phyloP scores from a whole-genome alignment of 2,888 invertebrate species.

The Andrena trimmerana region DNA sequence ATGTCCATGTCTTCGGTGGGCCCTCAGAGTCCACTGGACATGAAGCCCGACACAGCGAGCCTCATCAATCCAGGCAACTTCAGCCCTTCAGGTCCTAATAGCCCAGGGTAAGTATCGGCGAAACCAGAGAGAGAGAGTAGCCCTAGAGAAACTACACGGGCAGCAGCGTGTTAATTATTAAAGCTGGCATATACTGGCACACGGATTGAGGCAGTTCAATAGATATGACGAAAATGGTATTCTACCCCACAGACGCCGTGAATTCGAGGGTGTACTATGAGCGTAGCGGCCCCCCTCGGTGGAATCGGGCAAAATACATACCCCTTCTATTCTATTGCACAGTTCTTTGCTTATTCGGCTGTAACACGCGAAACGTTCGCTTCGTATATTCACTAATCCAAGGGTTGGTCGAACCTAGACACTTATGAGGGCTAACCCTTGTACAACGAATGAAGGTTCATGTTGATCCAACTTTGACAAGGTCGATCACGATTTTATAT shows the following conservation, averaged over 20 bases:
- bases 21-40: conserved; percentile 94
- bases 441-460: too few relatives aligned
- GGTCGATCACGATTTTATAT: too few relatives aligned
- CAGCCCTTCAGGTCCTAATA: conserved; percentile 88
- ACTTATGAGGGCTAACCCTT: too few relatives aligned
- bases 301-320: conserved; percentile 29
- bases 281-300: conserved; percentile 10
- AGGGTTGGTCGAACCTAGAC: too few relatives aligned
- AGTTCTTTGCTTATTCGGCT: not conserved
- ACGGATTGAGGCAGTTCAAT: conserved; percentile 4
- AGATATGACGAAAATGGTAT: conserved; percentile 22
- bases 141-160: not conserved
- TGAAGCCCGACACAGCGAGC: conserved; percentile 95
- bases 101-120: conserved; percentile 86
- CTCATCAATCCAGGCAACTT: conserved; percentile 88
- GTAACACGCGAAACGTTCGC: not conserved
- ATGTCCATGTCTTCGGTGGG: conserved; percentile 90
- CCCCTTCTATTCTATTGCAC: too few relatives aligned
- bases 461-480: too few relatives aligned
- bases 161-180: not conserved
- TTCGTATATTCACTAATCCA: too few relatives aligned
- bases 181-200: conserved; percentile 11
- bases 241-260: not conserved
- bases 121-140: not conserved
- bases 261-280: conserved; percentile 15